These are phyloP conservation scores for Lithosia quadra DNA, from an alignment of 2,888 invertebrate genomes.

Conservation along the genomic window DNA sequence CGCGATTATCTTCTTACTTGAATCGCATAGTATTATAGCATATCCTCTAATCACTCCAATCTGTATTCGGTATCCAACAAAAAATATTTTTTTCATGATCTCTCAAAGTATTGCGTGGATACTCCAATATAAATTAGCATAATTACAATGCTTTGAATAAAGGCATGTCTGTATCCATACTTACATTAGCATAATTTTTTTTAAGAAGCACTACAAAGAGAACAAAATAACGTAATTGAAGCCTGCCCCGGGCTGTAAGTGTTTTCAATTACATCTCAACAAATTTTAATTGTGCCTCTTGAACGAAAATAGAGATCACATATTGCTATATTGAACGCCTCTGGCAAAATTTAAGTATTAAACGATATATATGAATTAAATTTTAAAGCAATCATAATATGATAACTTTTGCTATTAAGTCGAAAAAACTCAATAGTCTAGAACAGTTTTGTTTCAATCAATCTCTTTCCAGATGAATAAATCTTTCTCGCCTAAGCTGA, in stretches of 20 bases:
- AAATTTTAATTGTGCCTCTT: conserved; percentile 38
- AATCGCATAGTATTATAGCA: too few relatives aligned
- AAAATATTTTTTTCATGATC: background rate
- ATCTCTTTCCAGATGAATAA: too few relatives aligned
- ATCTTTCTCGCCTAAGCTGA: too few relatives aligned
- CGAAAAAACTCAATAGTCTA: too few relatives aligned
- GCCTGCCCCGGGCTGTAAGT: conserved; percentile 28
- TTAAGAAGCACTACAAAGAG: conserved; percentile 36
- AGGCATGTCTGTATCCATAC: background rate
- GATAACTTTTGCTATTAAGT: background rate
- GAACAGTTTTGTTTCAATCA: too few relatives aligned
- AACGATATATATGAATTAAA: background rate
- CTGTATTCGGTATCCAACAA: background rate
- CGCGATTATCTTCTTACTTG: too few relatives aligned
- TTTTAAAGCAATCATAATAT: conserved; percentile 11
- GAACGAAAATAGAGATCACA: conserved; percentile 42
- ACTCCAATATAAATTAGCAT: conserved; percentile 8
- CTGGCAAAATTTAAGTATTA: conserved; percentile 36
- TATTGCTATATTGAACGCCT: conserved; percentile 38
- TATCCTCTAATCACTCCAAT: background rate
- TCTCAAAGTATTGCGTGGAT: background rate
- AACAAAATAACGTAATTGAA: conserved; percentile 30
- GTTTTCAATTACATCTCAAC: conserved; percentile 48
- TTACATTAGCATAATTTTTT: conserved; percentile 24
- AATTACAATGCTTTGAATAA: conserved; percentile 9